Evolutionary conservation across 1,140 invertebrate species (phyloP).

Genomic region (Macrotrachela quadricornifera): DNA sequence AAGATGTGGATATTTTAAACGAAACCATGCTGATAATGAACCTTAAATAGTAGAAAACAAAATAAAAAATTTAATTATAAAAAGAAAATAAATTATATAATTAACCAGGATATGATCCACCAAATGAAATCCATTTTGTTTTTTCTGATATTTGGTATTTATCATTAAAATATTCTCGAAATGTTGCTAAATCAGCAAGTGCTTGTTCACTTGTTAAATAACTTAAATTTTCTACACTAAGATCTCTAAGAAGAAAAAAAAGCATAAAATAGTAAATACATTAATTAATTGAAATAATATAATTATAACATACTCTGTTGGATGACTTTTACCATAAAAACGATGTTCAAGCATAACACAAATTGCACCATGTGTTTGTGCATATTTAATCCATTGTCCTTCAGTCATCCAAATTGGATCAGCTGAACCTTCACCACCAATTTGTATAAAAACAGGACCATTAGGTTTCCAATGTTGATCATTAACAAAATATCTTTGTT

Average conservation of each 20-base stretch:
- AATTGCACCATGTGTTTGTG: constrained; percentile 38
- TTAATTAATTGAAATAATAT: neutral
- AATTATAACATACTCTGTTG: constrained; percentile 37
- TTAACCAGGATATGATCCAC: constrained; percentile 66
- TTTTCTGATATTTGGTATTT: constrained; percentile 38
- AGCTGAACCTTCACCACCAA: constrained; percentile 41
- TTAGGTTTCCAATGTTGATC: constrained; percentile 40
- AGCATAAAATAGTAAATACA: neutral
- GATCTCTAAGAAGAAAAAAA: constrained; percentile 30
- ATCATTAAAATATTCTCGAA: constrained; percentile 45
- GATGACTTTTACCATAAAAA: constrained; percentile 75
- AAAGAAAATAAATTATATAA: too few relatives aligned
- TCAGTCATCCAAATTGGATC: constrained; percentile 50
- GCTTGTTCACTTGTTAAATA: constrained; percentile 66
- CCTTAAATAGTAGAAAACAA: too few relatives aligned
- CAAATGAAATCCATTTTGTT: constrained; percentile 72
- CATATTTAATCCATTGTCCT: constrained; percentile 43
- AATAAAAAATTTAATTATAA: too few relatives aligned
- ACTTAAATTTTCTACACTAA: constrained; percentile 48
- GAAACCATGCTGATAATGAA: constrained; percentile 57
- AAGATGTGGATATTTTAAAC: constrained; percentile 68
- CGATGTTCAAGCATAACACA: constrained; percentile 71
- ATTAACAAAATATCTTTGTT: constrained; percentile 59
- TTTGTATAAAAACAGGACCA: constrained; percentile 65
- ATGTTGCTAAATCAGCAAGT: constrained; percentile 59